Conservation (phyloP, 2,113 vertebrate genomes). For the Pontoporia blainvillei region DNA sequence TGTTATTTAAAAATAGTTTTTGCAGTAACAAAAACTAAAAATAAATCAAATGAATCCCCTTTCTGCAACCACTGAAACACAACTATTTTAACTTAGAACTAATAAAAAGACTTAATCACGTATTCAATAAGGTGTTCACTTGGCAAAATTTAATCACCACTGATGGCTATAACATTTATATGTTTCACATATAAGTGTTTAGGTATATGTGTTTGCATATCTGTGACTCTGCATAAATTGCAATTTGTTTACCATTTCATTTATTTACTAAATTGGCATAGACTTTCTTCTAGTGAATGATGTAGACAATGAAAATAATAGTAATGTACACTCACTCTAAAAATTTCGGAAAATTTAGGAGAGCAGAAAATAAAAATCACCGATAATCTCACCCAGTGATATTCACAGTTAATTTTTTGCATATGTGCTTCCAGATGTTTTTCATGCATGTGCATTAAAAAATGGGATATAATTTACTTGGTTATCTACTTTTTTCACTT, state of each 20-base stretch:
- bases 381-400: not conserved
- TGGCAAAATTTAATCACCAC: not conserved
- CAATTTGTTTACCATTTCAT: not conserved
- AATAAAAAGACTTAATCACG: not conserved
- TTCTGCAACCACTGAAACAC: not conserved
- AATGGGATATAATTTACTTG: not conserved
- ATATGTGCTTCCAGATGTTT: not conserved
- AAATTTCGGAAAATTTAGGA: slow-evolving; percentile 11
- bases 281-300: not conserved
- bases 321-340: not conserved
- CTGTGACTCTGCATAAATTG: not conserved
- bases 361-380: slow-evolving; percentile 8
- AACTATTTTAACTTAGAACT: not conserved
- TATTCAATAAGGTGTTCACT: not conserved
- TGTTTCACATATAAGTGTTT: not conserved
- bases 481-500: not conserved
- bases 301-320: slow-evolving; percentile 1
- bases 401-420: not conserved
- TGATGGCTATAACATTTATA: not conserved
- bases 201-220: not conserved
- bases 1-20: not conserved
- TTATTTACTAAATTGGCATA: not conserved
- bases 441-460: not conserved
- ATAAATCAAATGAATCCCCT: not conserved
- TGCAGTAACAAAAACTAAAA: slow-evolving; percentile 4